Conservation (phyloP, 2,888 invertebrate species). For the Tinea pellionella region DNA sequence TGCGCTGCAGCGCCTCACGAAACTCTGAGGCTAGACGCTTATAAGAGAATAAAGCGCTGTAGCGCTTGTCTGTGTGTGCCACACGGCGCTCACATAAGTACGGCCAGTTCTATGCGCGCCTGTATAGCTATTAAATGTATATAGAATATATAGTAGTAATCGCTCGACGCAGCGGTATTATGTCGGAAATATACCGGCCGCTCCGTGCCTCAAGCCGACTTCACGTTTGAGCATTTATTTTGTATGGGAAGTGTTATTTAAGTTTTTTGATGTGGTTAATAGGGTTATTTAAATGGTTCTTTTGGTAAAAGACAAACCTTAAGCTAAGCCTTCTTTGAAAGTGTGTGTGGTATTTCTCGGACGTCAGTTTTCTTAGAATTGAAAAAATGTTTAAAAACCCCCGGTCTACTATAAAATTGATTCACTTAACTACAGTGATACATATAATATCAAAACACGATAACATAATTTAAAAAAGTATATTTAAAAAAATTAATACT, state of each 20-base stretch:
- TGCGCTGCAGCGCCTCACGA: slow-evolving; percentile 48
- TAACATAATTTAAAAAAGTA: too few relatives aligned
- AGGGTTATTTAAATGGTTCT: slow-evolving; percentile 49
- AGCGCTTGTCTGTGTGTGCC: slow-evolving; percentile 38
- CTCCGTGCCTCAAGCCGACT: slow-evolving; percentile 61
- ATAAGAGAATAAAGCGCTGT: slow-evolving; percentile 38
- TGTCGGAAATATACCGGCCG: slow-evolving; percentile 70
- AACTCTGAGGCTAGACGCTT: slow-evolving; percentile 31
- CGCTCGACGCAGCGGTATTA: slow-evolving; percentile 72
- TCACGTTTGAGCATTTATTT: slow-evolving; percentile 62
- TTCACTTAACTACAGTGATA: too few relatives aligned
- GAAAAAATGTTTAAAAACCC: background rate
- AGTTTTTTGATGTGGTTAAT: slow-evolving; percentile 55
- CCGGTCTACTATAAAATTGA: background rate
- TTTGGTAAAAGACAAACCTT: slow-evolving; percentile 56
- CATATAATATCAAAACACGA: too few relatives aligned
- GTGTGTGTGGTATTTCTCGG: slow-evolving; percentile 42
- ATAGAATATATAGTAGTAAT: slow-evolving; percentile 71
- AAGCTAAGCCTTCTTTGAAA: slow-evolving; percentile 54
- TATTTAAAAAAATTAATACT: too few relatives aligned
- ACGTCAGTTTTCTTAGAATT: slow-evolving; percentile 29
- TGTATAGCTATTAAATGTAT: slow-evolving; percentile 71
- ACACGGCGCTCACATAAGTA: slow-evolving; percentile 68
- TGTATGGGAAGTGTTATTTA: slow-evolving; percentile 63
- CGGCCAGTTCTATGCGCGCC: slow-evolving; percentile 71